A percentile compares a stretch with the other conserved stretches of the same genome.
These are phyloP conservation scores for Tragelaphus eurycerus DNA, from an alignment of 2,797 vertebrate genomes.

Conservation along the genomic window DNA sequence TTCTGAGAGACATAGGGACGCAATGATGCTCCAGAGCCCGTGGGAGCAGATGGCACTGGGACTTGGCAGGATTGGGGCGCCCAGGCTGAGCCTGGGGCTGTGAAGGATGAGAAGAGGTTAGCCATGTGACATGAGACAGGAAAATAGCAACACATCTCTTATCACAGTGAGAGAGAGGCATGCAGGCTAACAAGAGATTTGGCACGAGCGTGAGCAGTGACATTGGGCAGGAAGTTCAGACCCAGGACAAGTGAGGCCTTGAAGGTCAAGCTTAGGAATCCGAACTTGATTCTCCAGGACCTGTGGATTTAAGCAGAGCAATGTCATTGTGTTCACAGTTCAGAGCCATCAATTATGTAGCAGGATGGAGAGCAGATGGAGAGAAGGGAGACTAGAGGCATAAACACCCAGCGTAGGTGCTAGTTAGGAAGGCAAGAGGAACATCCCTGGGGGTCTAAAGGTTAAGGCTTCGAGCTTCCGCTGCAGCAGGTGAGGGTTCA, in stretches of 20 bases:
- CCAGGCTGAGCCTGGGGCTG: too few relatives aligned
- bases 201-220: not conserved
- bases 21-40: accelerated
- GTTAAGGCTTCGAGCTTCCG: not conserved
- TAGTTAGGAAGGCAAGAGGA: not conserved
- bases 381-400: not conserved
- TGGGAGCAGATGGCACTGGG: accelerated
- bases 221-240: not conserved
- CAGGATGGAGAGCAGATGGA: not conserved
- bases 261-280: not conserved
- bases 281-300: not conserved
- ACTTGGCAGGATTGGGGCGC: not conserved
- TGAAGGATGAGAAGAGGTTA: not conserved
- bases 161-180: not conserved
- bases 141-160: too few relatives aligned
- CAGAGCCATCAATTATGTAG: not conserved
- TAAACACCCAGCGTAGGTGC: not conserved
- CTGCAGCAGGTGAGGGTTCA: not conserved
- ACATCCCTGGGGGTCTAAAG: not conserved
- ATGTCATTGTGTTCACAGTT: not conserved
- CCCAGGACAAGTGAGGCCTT: not conserved
- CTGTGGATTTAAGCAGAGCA: not conserved
- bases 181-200: not conserved
- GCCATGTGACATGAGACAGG: not conserved
- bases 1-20: not conserved